A percentile compares a stretch with the other conserved stretches of the same genome.
Conservation (phyloP, 2,888 invertebrate genomes). For the Agrochola lota region DNA sequence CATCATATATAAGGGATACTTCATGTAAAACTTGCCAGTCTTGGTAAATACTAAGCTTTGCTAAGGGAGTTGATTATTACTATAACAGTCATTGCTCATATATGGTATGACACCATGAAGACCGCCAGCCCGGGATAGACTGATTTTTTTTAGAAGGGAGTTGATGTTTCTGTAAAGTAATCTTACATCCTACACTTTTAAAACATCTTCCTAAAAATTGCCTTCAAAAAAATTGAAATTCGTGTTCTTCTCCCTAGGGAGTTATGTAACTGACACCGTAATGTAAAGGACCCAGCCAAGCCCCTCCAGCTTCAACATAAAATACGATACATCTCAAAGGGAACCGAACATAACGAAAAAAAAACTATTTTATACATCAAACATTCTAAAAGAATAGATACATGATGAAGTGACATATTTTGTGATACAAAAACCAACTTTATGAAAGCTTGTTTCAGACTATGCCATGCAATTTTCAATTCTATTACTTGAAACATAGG, state of each 20-base stretch:
- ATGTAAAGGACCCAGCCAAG: constrained; percentile 66
- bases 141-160: too few relatives aligned
- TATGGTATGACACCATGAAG: neutral
- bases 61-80: neutral
- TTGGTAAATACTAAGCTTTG: neutral
- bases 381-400: constrained; percentile 59
- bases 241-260: constrained; percentile 51
- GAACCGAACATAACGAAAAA: constrained; percentile 57
- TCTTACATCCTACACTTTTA: neutral
- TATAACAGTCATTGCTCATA: neutral
- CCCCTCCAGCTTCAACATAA: constrained; percentile 57
- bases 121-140: neutral
- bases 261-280: constrained; percentile 67
- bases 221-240: constrained; percentile 43
- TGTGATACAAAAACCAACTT: constrained; percentile 32
- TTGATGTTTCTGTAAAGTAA: neutral
- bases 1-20: neutral
- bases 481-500: constrained; percentile 1
- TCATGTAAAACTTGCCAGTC: neutral
- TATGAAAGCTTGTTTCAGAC: neutral
- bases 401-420: constrained; percentile 57
- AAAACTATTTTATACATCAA: constrained; percentile 67
- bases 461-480: constrained; percentile 21
- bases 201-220: constrained; percentile 2
- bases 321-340: constrained; percentile 70